phyloP scores from a whole-genome alignment of 37 sponge, comb jelly and placozoan genomes.

The Hexactinellida sp. region DNA sequence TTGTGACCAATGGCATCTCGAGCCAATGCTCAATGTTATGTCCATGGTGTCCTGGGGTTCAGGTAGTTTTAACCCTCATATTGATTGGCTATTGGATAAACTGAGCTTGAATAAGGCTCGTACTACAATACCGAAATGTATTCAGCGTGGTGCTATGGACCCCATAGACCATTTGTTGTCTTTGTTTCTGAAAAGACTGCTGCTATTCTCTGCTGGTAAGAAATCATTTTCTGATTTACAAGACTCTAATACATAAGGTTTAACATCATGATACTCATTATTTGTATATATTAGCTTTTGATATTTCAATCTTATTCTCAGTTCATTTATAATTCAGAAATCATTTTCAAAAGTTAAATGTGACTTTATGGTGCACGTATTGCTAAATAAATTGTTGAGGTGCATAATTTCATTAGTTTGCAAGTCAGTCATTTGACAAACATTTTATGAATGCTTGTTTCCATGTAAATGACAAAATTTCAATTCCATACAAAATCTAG shows the following conservation, averaged over 20 bases:
- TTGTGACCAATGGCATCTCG: constrained; percentile 72
- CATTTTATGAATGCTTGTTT: no score
- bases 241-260: neutral
- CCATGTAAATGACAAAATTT: no score
- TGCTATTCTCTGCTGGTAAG: constrained; percentile 29
- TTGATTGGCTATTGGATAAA: constrained; percentile 75
- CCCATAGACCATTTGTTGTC: constrained; percentile 63
- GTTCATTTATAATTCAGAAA: neutral
- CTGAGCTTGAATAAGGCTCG: constrained; percentile 84
- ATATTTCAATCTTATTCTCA: neutral
- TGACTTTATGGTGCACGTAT: no score
- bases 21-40: constrained; percentile 70
- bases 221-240: constrained; percentile 13
- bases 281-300: neutral
- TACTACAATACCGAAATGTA: constrained; percentile 86
- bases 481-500: no score
- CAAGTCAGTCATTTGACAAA: no score
- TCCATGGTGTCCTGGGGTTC: constrained; percentile 41
- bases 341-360: no score
- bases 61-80: constrained; percentile 72
- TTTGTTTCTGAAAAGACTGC: constrained; percentile 17
- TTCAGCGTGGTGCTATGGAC: constrained; percentile 90
- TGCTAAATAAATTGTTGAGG: no score
- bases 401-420: no score
- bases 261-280: neutral